Evolutionary conservation across 1,140 invertebrate genomes (phyloP).

Genomic region (Mercenaria mercenaria): DNA sequence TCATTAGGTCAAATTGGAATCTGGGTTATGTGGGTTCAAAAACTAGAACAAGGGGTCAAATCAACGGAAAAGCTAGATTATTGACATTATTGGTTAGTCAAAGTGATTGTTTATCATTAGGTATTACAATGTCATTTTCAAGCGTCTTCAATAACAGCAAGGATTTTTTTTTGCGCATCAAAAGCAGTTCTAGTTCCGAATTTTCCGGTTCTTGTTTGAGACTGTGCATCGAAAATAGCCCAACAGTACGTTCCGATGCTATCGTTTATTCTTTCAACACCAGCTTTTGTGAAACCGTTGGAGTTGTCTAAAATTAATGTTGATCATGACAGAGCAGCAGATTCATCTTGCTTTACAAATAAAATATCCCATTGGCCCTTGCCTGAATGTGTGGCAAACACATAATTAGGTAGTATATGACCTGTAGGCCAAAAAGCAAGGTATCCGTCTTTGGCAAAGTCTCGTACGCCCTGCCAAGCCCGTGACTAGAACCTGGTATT

Average conservation of each 20-base stretch:
- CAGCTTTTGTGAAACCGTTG: conserved; percentile 34
- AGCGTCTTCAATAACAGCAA: conserved; percentile 34
- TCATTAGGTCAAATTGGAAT: too few species aligned
- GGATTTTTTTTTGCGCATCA: too few species aligned
- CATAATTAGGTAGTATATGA: background rate
- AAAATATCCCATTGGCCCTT: background rate
- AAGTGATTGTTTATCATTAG: too few species aligned
- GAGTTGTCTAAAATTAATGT: conserved; percentile 8
- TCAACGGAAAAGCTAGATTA: too few species aligned
- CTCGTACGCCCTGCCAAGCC: background rate
- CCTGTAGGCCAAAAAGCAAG: background rate
- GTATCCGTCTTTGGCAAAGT: background rate
- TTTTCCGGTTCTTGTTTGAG: background rate
- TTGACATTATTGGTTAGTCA: too few species aligned
- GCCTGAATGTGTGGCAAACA: background rate
- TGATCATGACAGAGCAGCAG: background rate
- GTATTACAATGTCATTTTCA: too few species aligned
- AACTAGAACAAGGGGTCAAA: too few species aligned
- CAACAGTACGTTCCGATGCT: conserved; percentile 42
- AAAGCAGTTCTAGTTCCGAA: background rate
- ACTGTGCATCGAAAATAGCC: conserved; percentile 45
- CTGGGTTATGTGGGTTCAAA: too few species aligned
- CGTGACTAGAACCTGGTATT: background rate
- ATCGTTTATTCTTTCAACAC: conserved; percentile 54
- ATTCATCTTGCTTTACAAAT: background rate